Evolutionary conservation across 2,113 vertebrate species (phyloP).

Genomic region (Rhipidura dahli): DNA sequence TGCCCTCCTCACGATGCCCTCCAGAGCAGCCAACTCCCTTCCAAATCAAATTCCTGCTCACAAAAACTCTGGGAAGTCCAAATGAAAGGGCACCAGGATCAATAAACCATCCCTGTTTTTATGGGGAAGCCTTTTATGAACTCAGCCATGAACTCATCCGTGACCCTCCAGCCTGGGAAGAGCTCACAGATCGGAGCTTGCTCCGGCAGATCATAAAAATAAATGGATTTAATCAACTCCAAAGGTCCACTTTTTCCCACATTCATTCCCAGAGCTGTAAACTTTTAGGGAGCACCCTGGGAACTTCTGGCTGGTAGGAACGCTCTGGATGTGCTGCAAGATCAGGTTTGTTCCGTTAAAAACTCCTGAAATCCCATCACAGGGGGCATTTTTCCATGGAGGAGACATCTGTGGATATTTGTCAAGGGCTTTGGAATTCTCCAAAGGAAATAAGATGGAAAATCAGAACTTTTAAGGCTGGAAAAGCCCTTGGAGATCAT

Average conservation of each 20-base stretch:
- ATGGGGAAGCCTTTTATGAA: neutral
- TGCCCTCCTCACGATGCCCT: neutral
- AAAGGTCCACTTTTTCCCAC: neutral
- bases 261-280: neutral
- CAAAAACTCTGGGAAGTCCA: neutral
- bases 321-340: neutral
- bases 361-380: neutral
- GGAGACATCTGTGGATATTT: neutral
- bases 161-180: neutral
- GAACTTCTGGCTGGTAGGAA: neutral
- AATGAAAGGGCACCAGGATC: neutral
- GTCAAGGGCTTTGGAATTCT: neutral
- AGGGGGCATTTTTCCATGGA: accelerated
- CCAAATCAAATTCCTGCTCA: neutral
- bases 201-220: neutral
- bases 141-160: neutral
- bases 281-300: neutral
- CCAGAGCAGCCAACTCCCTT: neutral
- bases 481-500: neutral
- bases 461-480: neutral
- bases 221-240: slow-evolving; percentile 9
- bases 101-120: neutral
- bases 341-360: neutral
- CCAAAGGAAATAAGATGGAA: neutral
- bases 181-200: neutral